Conservation (phyloP, 2,888 invertebrate genomes). For the Plebejus argus region DNA sequence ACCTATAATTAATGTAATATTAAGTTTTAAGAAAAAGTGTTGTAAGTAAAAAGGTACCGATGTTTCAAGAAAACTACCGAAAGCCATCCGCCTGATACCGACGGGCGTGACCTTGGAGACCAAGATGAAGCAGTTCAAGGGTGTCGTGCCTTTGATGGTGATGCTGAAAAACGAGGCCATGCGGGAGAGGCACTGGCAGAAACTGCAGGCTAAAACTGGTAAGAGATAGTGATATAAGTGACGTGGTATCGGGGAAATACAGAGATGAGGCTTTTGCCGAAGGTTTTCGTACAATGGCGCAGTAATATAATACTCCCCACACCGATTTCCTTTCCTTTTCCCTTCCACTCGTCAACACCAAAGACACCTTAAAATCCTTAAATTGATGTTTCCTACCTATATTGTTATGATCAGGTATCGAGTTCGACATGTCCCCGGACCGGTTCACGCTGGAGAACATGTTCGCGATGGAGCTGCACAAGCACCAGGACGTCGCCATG, state of each 20-base stretch:
- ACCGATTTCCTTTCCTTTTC: too few relatives aligned
- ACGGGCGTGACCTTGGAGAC: constrained; percentile 87
- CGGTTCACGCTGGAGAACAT: constrained; percentile 95
- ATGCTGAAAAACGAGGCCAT: constrained; percentile 95
- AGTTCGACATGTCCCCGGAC: constrained; percentile 93
- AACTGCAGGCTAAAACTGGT: constrained; percentile 92
- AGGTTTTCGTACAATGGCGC: too few relatives aligned
- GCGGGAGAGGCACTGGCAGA: constrained; percentile 93
- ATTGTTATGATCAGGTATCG: constrained; percentile 71
- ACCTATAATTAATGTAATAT: too few relatives aligned
- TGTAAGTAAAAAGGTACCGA: neutral
- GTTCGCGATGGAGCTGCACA: constrained; percentile 95
- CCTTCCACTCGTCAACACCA: too few relatives aligned
- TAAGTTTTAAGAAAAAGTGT: too few relatives aligned
- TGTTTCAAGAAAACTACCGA: constrained; percentile 83
- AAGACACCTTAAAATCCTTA: too few relatives aligned
- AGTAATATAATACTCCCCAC: neutral
- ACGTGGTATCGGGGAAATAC: too few relatives aligned
- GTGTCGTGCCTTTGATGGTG: constrained; percentile 93
- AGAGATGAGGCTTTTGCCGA: too few relatives aligned
- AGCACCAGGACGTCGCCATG: constrained; percentile 91
- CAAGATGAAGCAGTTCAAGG: constrained; percentile 94
- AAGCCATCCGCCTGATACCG: constrained; percentile 77
- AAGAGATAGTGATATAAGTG: neutral
- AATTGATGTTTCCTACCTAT: neutral